These are phyloP conservation scores for Eilema sororculum DNA, from an alignment of 2,888 invertebrate species.

Conservation along the genomic window DNA sequence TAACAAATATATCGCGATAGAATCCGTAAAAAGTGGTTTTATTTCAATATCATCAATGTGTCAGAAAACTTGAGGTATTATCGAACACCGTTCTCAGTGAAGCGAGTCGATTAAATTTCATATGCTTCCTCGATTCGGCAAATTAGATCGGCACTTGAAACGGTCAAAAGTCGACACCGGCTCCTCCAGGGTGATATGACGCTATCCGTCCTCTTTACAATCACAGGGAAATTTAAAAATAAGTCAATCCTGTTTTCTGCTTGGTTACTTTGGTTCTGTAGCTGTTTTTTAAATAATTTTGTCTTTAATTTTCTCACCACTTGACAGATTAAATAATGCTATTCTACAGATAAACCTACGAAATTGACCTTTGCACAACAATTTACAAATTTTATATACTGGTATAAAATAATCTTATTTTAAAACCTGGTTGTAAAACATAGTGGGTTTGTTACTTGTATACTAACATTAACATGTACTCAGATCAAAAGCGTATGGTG, in stretches of 20 bases:
- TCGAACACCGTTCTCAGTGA: constrained; percentile 43
- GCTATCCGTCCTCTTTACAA: constrained; percentile 70
- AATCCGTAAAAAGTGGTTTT: no score
- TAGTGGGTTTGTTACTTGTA: background rate
- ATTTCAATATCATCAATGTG: constrained; percentile 45
- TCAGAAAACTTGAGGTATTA: constrained; percentile 49
- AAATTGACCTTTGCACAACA: no score
- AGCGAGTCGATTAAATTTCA: constrained; percentile 80
- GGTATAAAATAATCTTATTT: no score
- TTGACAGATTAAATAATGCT: no score
- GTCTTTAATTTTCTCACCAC: background rate
- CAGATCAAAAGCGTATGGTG: background rate
- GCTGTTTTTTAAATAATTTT: background rate
- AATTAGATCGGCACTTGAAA: constrained; percentile 84
- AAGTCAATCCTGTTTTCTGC: constrained; percentile 48
- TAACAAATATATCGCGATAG: no score
- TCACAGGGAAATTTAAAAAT: constrained; percentile 70
- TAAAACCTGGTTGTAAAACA: background rate
- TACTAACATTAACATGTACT: background rate
- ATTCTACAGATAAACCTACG: no score
- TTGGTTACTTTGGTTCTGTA: constrained; percentile 60
- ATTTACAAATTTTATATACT: background rate
- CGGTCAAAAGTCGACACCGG: constrained; percentile 84
- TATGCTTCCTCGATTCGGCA: constrained; percentile 83
- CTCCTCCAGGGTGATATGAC: constrained; percentile 71